Evolutionary conservation across 35 echinoderm and acorn worm species (phyloP).

Genomic region (Heliocidaris tuberculata): DNA sequence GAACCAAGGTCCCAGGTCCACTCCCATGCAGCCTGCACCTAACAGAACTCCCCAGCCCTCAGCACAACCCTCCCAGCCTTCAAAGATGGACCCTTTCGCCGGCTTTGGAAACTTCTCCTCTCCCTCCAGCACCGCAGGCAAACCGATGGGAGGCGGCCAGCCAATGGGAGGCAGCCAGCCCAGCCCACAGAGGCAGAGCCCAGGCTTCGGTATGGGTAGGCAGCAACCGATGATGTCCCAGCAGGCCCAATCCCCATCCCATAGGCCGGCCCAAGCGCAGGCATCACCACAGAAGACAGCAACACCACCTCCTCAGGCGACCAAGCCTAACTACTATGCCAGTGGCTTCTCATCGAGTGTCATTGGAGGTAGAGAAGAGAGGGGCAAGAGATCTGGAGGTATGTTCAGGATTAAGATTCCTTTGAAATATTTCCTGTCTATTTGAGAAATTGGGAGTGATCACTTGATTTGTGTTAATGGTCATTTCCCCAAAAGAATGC

Average conservation of each 20-base stretch:
- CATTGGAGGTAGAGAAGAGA: constrained; percentile 64
- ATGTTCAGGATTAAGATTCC: neutral
- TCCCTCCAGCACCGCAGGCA: neutral
- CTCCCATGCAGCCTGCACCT: constrained; percentile 61
- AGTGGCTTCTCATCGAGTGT: constrained; percentile 56
- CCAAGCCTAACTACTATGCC: neutral
- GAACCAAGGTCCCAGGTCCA: constrained; percentile 47
- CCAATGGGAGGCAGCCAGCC: neutral
- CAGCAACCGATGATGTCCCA: neutral
- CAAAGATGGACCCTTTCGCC: constrained; percentile 84
- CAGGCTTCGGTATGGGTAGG: neutral
- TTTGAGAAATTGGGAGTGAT: neutral
- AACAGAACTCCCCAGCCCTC: constrained; percentile 24
- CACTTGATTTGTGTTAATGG: neutral
- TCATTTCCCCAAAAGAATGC: no score
- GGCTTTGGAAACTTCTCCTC: constrained; percentile 69
- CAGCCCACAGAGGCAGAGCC: constrained; percentile 33
- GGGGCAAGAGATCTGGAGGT: constrained; percentile 55
- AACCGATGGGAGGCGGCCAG: neutral
- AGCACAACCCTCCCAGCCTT: neutral
- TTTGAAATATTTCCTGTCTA: neutral
- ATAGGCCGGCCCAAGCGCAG: constrained; percentile 28
- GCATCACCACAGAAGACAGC: constrained; percentile 37
- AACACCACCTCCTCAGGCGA: constrained; percentile 36
- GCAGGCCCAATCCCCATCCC: neutral